phyloP scores from a whole-genome alignment of 2,797 vertebrate genomes.

The Huso huso region DNA sequence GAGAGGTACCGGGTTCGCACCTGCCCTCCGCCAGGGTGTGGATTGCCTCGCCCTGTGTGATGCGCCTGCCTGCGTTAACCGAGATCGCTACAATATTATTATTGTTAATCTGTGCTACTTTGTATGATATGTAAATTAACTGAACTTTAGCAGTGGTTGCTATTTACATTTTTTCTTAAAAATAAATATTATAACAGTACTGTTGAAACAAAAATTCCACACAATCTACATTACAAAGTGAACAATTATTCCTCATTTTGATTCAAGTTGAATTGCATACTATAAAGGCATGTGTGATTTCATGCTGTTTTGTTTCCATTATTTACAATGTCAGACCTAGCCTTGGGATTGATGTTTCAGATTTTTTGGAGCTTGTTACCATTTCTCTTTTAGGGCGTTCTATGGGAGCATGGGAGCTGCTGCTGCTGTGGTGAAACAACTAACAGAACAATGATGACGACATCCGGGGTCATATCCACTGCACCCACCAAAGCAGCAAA shows the following conservation, averaged over 20 bases:
- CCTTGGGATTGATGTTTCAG: neutral
- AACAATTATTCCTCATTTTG: neutral
- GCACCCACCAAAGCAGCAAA: slow-evolving; percentile 71
- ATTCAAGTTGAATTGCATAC: slow-evolving; percentile 8
- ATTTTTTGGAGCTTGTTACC: slow-evolving; percentile 11
- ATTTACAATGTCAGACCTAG: slow-evolving; percentile 6
- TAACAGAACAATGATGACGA: slow-evolving; percentile 47
- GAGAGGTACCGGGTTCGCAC: too few relatives aligned
- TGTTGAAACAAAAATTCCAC: neutral
- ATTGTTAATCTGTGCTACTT: too few relatives aligned
- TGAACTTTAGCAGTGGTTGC: too few relatives aligned
- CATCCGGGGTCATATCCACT: slow-evolving; percentile 80
- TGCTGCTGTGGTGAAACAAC: slow-evolving; percentile 54
- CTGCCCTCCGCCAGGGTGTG: too few relatives aligned
- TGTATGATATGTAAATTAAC: too few relatives aligned
- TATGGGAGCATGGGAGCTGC: slow-evolving; percentile 80
- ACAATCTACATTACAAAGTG: neutral
- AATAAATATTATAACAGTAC: too few relatives aligned
- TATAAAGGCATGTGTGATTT: neutral
- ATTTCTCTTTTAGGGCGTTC: slow-evolving; percentile 67
- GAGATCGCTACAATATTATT: neutral
- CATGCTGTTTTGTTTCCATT: neutral
- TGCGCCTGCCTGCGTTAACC: neutral
- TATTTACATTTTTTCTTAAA: too few relatives aligned
- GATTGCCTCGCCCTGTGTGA: too few relatives aligned